phyloP scores from a whole-genome alignment of 1,140 invertebrate species.

The Ips nitidus region DNA sequence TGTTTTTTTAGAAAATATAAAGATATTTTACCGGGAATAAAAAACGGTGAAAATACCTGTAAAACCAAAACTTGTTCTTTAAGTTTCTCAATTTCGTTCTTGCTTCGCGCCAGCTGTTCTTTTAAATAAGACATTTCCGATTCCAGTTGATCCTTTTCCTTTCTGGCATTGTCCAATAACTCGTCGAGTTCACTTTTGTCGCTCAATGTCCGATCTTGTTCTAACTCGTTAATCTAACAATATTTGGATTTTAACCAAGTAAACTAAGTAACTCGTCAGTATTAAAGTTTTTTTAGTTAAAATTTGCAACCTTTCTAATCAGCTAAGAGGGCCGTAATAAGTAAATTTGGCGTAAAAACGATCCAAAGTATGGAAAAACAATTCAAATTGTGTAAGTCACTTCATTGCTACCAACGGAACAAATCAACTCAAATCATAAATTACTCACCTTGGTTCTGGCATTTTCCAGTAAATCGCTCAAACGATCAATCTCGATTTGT shows the following conservation, averaged over 20 bases:
- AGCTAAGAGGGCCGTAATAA: no score
- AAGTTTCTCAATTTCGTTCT: constrained; percentile 73
- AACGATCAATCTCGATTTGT: constrained; percentile 73
- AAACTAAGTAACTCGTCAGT: neutral
- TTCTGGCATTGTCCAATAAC: constrained; percentile 67
- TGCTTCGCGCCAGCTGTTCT: constrained; percentile 73
- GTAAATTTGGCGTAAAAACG: no score
- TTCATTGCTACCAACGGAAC: neutral
- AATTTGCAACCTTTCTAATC: no score
- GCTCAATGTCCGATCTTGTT: constrained; percentile 60
- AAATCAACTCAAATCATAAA: neutral
- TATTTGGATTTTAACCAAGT: neutral
- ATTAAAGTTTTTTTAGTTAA: no score
- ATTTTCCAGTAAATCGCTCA: constrained; percentile 77
- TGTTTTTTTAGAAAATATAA: neutral
- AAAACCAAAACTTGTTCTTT: constrained; percentile 71
- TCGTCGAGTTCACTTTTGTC: constrained; percentile 70
- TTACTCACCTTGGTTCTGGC: constrained; percentile 67
- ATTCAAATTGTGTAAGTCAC: no score
- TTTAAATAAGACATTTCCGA: constrained; percentile 71
- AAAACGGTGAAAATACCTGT: constrained; percentile 50
- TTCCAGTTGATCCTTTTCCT: constrained; percentile 70
- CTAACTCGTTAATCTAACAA: constrained; percentile 60
- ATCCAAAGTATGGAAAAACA: no score
- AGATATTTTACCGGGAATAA: neutral